phyloP scores from a whole-genome alignment of 2,888 invertebrate genomes.

The Physocephala rufipes region DNA sequence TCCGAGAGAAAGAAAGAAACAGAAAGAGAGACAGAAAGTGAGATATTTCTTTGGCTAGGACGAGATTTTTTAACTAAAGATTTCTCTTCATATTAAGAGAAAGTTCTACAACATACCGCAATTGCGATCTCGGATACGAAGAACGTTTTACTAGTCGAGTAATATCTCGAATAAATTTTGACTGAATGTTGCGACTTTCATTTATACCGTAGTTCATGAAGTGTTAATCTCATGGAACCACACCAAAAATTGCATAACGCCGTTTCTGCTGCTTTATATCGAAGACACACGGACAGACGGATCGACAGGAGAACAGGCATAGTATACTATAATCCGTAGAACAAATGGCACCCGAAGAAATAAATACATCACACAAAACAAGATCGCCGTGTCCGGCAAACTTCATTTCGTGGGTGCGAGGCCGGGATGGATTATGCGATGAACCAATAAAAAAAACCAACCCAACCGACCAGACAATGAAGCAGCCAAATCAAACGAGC shows the following conservation, averaged over 20 bases:
- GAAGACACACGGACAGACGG: background rate
- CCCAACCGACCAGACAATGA: background rate
- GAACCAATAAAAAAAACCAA: background rate
- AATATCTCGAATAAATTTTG: too few relatives aligned
- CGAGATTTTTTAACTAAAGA: too few relatives aligned
- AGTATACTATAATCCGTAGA: conserved; percentile 20
- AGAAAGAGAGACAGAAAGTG: too few relatives aligned
- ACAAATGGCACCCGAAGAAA: conserved; percentile 27
- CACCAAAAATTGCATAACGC: conserved; percentile 14
- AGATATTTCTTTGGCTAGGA: too few relatives aligned
- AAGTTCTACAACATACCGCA: too few relatives aligned
- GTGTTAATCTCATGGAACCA: conserved; percentile 24
- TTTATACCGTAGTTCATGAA: conserved; percentile 16
- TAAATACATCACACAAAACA: conserved; percentile 42
- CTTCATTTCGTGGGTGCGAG: conserved; percentile 34
- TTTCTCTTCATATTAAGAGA: too few relatives aligned
- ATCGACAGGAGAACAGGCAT: background rate
- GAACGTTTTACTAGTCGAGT: too few relatives aligned
- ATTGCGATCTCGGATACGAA: too few relatives aligned
- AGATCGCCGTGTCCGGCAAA: conserved; percentile 39
- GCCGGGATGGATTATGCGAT: background rate
- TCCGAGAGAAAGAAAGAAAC: too few relatives aligned
- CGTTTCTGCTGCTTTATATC: background rate
- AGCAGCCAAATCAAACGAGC: conserved; percentile 24
- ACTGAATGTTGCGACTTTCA: background rate